Evolutionary conservation across 2,888 invertebrate genomes (phyloP), one percentile per base, ranked within the genome.

Genomic region (Steinernema carpocapsae): DNA sequence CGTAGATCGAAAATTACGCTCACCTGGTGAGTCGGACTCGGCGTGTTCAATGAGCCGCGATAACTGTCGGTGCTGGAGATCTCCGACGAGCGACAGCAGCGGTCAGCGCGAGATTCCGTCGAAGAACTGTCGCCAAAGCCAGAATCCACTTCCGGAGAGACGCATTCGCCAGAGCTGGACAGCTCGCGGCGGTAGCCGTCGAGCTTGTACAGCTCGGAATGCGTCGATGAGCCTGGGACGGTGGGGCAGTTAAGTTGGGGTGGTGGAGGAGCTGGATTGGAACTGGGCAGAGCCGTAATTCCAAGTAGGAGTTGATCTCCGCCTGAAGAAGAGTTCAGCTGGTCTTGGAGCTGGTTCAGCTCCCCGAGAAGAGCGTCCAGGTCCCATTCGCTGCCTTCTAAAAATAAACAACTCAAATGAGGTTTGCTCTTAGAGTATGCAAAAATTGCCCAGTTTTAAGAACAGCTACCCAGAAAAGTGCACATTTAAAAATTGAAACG

Each of bases 91-190:
- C 84, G 77, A 70, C 79, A 80, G 29, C 84, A 74, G 24, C 72
- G 64, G n/a, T 70, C 52, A 29, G 70, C 70, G 45, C 48, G 37
- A 89, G 95, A 81, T 14, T 81, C 90, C 92, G 95, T 92, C 32
- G 94, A 94, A 76, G 95, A 94, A 78, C 94, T 95, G 89, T 97
- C 97, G 86, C 96, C 96, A 89, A 96, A 97, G 19, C 97, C 97
- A 14, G 96, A 96, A 90, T 97, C 97, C 89, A 95, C 96, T 89
- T 97, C 97, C 0, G 96, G 96, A 73, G 94, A 94, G 87, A 96
- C 95, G 77, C 86, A 86, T n/a, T 78, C 17, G 94, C 93, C 75
- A 26, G 79, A 76, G 12, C 78, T 72, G 29, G 75, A 76, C 73
- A 76, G 76, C 26, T 51, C 43, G 59, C 71, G 24, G 24, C 17